Evolutionary conservation across 1,140 invertebrate species (phyloP), one percentile per base, ranked within the genome.

Genomic region (Drosophila ohnishii): DNA sequence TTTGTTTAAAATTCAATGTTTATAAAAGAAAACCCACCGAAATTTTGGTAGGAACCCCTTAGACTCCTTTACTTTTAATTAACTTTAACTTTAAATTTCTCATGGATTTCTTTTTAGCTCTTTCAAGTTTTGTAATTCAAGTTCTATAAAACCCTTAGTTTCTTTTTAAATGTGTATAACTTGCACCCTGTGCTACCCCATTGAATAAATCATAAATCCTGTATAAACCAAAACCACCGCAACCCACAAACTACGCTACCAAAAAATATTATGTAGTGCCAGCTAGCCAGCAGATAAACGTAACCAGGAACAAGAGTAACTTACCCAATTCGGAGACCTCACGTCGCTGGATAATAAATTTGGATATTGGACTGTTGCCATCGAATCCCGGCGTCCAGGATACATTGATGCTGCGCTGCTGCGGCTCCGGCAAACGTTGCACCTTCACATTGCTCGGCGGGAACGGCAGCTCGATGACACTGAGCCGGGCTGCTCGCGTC

Each of bases 381-480:
- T 99, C 97, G 92, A 99, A 99, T 11, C 97, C 97, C 0, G 97
- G 96, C 9, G 96, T 96, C 98, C 98, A 99, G 13, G 95, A 95
- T 1, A 99, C 94, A 91, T 98, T 98, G 37, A 99, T 97, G 13
- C 95, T 94, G 50, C 95, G 92, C 75, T 94, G 94, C 48, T 93
- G 80, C 28, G 93, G 78, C 71, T 94, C 90, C 89, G 95, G 89
- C 37, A 96, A 78, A 14, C 97, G 93, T 48, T 93, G 91, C 1
- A 97, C 98, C 76, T 94, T 93, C 2, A 98, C 96, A 83, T 97
- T 96, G 32, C 95, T 96, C 0, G 98, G 98, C 22, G 97, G 94
- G 90, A 97, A 97, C 1, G 98, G 99, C 59, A 99, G 92, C 92
- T 99, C 98, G 71, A 98, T 97, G 75, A 98, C 97, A 85, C 96